These are phyloP conservation scores for Lacerta viridis DNA, from an alignment of 2,797 vertebrate genomes.

Conservation along the genomic window DNA sequence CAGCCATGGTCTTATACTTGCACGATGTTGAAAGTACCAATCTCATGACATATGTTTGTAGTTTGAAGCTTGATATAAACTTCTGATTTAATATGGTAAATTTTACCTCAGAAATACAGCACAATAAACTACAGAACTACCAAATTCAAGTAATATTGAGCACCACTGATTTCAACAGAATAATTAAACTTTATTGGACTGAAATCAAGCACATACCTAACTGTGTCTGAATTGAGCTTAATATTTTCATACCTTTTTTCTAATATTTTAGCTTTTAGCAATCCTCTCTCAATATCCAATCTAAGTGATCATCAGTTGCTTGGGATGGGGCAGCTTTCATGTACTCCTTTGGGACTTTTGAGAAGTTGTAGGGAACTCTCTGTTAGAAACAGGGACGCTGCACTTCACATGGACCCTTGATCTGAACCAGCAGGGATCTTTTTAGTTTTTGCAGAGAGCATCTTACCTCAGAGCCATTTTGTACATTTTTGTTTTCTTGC, in stretches of 20 bases:
- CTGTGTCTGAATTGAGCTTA: neutral
- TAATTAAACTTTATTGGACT: neutral
- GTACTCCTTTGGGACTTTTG: neutral
- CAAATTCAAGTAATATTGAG: neutral
- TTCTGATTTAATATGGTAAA: constrained; percentile 5
- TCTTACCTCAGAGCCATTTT: neutral
- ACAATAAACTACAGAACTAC: neutral
- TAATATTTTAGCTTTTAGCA: neutral
- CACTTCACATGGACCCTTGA: neutral
- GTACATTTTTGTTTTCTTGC: neutral
- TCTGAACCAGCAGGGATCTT: neutral
- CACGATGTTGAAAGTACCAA: constrained; percentile 1
- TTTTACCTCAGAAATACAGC: constrained; percentile 9
- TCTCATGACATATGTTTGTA: neutral
- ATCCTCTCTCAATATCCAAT: neutral
- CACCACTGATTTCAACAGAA: neutral
- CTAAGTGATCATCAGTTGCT: neutral
- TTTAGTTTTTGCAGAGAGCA: neutral
- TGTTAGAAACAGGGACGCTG: neutral
- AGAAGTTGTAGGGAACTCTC: neutral
- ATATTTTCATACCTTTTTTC: neutral
- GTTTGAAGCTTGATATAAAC: constrained; percentile 26
- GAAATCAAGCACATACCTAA: neutral
- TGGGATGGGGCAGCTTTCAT: neutral
- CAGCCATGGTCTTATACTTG: constrained; percentile 1